Percentiles rank a stretch among this genome's conserved stretches.
Evolutionary conservation across 2,888 invertebrate genomes (phyloP).

Genomic region (Mythimna pallens): DNA sequence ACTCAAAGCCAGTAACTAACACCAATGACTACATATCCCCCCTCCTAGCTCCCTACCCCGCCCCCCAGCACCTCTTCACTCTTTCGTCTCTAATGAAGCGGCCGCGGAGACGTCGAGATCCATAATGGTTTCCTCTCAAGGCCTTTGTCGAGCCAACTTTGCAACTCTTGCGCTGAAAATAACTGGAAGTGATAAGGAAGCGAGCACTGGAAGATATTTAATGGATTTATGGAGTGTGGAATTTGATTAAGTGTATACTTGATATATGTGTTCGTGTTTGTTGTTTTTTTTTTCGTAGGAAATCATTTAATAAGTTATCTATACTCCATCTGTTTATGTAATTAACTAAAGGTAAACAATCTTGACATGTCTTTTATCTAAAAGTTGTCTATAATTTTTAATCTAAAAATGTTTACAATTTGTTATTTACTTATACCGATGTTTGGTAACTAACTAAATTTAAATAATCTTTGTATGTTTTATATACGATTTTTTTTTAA

Average conservation of each 20-base stretch:
- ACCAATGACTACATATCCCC: conserved; percentile 28
- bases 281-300: neutral
- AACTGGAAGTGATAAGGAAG: conserved; percentile 80
- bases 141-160: conserved; percentile 87
- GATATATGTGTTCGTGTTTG: conserved; percentile 14
- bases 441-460: too few relatives aligned
- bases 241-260: conserved; percentile 39
- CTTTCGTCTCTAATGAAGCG: conserved; percentile 85
- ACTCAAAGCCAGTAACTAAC: conserved; percentile 24
- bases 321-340: too few relatives aligned
- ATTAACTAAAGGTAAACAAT: too few relatives aligned
- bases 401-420: too few relatives aligned
- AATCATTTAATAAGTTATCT: neutral
- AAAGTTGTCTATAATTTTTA: too few relatives aligned
- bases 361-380: too few relatives aligned
- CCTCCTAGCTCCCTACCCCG: neutral
- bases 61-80: conserved; percentile 60
- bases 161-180: conserved; percentile 80
- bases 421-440: too few relatives aligned
- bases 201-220: conserved; percentile 56
- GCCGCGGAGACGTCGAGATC: conserved; percentile 83
- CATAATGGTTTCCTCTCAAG: conserved; percentile 88
- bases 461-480: too few relatives aligned
- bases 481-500: too few relatives aligned
- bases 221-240: conserved; percentile 51